These are phyloP conservation scores for Hirtodrosophila alboralis DNA, from an alignment of 2,888 invertebrate species.

Conservation along the genomic window DNA sequence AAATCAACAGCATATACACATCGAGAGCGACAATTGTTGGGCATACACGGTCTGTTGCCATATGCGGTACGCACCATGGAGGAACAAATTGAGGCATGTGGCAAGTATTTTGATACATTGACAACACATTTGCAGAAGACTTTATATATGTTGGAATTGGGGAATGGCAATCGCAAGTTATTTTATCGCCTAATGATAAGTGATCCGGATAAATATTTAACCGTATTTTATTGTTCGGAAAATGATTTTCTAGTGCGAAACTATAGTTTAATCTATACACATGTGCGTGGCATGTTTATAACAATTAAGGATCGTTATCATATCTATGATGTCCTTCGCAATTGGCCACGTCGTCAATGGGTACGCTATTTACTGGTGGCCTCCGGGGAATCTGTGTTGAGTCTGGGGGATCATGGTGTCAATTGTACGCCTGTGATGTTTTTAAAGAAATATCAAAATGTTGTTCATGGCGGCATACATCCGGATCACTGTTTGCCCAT, in stretches of 20 bases:
- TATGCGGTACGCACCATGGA: conserved; percentile 18
- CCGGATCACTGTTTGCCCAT: conserved; percentile 50
- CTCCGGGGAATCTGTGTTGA: conserved; percentile 37
- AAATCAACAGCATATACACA: conserved; percentile 37
- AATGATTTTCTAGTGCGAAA: conserved; percentile 4
- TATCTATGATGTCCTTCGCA: conserved; percentile 38
- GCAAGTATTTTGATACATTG: neutral
- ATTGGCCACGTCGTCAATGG: conserved; percentile 42
- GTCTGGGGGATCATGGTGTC: conserved; percentile 47
- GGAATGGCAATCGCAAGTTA: conserved; percentile 14
- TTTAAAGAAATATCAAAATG: conserved; percentile 28
- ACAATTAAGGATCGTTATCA: conserved; percentile 59
- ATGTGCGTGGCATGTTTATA: conserved; percentile 28
- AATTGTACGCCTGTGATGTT: conserved; percentile 22
- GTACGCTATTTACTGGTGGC: conserved; percentile 50
- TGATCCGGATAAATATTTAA: conserved; percentile 33
- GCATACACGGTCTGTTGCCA: conserved; percentile 52
- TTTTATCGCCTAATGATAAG: conserved; percentile 46
- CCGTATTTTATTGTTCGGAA: conserved; percentile 1
- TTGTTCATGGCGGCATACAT: conserved; percentile 50
- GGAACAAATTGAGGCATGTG: conserved; percentile 34
- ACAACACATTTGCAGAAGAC: neutral
- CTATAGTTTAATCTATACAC: neutral
- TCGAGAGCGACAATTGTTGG: conserved; percentile 49
- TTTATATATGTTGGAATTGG: conserved; percentile 26